phyloP scores from a whole-genome alignment of 2,888 invertebrate genomes.

The Polietes domitor region DNA sequence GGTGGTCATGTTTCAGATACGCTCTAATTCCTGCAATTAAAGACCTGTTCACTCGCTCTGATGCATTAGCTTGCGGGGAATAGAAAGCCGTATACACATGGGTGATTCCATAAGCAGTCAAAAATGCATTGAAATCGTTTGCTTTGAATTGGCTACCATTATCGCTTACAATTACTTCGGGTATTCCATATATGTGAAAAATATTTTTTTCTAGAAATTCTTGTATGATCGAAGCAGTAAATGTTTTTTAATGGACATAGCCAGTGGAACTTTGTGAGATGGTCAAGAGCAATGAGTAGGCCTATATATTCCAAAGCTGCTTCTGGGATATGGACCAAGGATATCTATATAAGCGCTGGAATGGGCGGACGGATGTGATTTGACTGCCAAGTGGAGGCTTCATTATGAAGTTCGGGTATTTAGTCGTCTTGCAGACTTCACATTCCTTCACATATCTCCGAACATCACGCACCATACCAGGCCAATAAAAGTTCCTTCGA shows the following conservation, averaged over 20 bases:
- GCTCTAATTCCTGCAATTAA: not conserved
- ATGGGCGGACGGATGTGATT: too few species aligned
- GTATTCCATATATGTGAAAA: slow-evolving; percentile 70
- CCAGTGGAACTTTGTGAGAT: too few species aligned
- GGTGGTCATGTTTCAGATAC: too few species aligned
- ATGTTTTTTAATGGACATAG: too few species aligned
- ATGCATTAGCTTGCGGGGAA: not conserved
- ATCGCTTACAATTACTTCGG: slow-evolving; percentile 68
- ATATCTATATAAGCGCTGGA: too few species aligned
- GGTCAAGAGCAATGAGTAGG: slow-evolving; percentile 32
- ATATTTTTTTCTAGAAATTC: slow-evolving; percentile 43
- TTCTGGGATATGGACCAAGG: slow-evolving; percentile 9
- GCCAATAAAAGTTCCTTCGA: too few species aligned
- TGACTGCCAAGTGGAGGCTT: too few species aligned
- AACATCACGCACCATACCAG: too few species aligned
- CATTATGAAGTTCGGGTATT: too few species aligned
- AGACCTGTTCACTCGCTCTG: not conserved
- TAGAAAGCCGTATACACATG: not conserved
- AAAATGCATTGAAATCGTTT: too few species aligned
- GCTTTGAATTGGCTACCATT: slow-evolving; percentile 71
- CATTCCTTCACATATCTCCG: not conserved
- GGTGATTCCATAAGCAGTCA: slow-evolving; percentile 59
- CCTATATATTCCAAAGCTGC: not conserved
- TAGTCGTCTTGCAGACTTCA: too few species aligned
- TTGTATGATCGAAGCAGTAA: slow-evolving; percentile 44